These are phyloP conservation scores for Oreochromis tanganicae DNA, from an alignment of 2,113 vertebrate genomes.

Conservation along the genomic window DNA sequence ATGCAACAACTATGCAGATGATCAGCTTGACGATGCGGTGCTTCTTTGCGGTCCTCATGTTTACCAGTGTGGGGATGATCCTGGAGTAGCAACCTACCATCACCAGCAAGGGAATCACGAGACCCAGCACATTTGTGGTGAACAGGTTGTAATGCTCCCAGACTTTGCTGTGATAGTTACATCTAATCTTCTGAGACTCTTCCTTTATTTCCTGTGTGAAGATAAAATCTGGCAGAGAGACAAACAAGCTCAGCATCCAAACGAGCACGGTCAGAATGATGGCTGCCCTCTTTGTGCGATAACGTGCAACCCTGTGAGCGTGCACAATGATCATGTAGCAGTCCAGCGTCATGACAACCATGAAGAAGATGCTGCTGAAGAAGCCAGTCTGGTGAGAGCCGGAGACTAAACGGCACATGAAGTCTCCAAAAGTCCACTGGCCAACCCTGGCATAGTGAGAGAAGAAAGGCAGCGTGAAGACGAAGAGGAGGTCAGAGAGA, in stretches of 20 bases:
- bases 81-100: slow-evolving; percentile 78
- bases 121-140: slow-evolving; percentile 75
- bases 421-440: too few species aligned
- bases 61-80: slow-evolving; percentile 75
- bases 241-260: slow-evolving; percentile 65
- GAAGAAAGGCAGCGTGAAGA: too few species aligned
- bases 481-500: too few species aligned
- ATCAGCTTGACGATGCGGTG: slow-evolving; percentile 79
- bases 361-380: too few species aligned
- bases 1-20: slow-evolving; percentile 69
- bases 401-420: too few species aligned
- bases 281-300: slow-evolving; percentile 66
- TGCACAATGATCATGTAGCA: slow-evolving; percentile 65
- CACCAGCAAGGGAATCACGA: slow-evolving; percentile 75
- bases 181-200: background rate
- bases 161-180: background rate
- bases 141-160: slow-evolving; percentile 70
- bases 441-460: too few species aligned
- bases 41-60: slow-evolving; percentile 72
- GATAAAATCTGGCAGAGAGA: slow-evolving; percentile 66
- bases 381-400: too few species aligned
- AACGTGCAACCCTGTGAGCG: slow-evolving; percentile 44
- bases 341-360: too few species aligned
- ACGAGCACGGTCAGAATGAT: slow-evolving; percentile 27
- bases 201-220: slow-evolving; percentile 50